Evolutionary conservation across 2,888 invertebrate species (phyloP).

Genomic region (Dermolepida albohirtum): DNA sequence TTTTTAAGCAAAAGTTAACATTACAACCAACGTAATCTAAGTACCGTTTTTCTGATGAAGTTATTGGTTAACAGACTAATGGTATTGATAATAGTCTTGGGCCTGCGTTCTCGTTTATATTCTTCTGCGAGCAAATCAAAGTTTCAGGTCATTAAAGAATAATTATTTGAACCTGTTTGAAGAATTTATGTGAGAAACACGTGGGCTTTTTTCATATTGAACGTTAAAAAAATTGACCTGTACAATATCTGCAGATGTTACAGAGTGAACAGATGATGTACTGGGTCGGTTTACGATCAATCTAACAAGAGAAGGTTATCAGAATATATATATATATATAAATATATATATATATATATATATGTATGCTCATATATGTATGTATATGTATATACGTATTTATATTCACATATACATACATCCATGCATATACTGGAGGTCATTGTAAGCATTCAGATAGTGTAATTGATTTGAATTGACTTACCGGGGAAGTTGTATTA

Average conservation of each 20-base stretch:
- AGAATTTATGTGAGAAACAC: constrained; percentile 40
- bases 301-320: constrained; percentile 31
- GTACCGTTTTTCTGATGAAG: constrained; percentile 47
- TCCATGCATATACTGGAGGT: constrained; percentile 11
- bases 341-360: not conserved
- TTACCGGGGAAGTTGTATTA: constrained; percentile 21
- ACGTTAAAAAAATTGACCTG: constrained; percentile 37
- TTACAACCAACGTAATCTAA: constrained; percentile 51
- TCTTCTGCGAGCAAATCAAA: constrained; percentile 36
- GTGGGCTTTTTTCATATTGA: constrained; percentile 31
- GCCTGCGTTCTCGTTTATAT: constrained; percentile 39
- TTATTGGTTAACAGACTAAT: constrained; percentile 45
- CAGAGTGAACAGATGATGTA: constrained; percentile 36
- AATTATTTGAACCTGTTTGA: constrained; percentile 27
- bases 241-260: constrained; percentile 44
- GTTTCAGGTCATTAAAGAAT: constrained; percentile 21
- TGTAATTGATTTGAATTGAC: constrained; percentile 22
- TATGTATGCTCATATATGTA: no score
- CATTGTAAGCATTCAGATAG: constrained; percentile 28
- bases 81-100: constrained; percentile 40
- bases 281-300: constrained; percentile 38
- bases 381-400: constrained; percentile 1
- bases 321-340: constrained; percentile 26
- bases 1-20: constrained; percentile 48
- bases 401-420: constrained; percentile 2